phyloP scores from a whole-genome alignment of 1,140 invertebrate species.

The Drosophila baimaii region DNA sequence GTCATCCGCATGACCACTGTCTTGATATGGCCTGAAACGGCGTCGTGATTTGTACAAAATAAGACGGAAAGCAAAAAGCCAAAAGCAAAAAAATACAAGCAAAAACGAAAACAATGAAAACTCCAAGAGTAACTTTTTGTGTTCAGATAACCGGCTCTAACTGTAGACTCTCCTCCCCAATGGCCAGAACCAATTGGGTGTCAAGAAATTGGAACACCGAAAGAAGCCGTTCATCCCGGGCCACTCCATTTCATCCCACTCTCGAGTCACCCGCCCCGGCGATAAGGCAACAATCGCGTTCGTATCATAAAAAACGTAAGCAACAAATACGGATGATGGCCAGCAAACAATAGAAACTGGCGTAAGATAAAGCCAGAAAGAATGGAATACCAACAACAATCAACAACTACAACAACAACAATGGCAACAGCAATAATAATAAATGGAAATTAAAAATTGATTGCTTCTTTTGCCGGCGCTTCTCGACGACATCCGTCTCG shows the following conservation, averaged over 20 bases:
- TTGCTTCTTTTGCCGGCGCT: constrained; percentile 69
- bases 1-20: constrained; percentile 36
- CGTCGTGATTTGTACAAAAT: constrained; percentile 58
- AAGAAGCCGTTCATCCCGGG: constrained; percentile 42
- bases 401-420: constrained; percentile 39
- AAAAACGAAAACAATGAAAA: constrained; percentile 45
- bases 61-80: constrained; percentile 55
- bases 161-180: constrained; percentile 38
- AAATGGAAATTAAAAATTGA: constrained; percentile 74
- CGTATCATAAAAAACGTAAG: constrained; percentile 49
- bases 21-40: constrained; percentile 58
- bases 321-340: constrained; percentile 33
- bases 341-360: constrained; percentile 59
- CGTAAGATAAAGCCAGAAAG: constrained; percentile 38
- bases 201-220: constrained; percentile 50
- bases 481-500: constrained; percentile 52
- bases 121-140: constrained; percentile 41
- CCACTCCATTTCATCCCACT: constrained; percentile 13
- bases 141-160: constrained; percentile 34
- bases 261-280: constrained; percentile 5
- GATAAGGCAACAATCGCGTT: constrained; percentile 39
- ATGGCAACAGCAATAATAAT: constrained; percentile 59
- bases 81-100: constrained; percentile 18
- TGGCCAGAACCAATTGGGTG: constrained; percentile 50
- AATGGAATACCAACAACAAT: constrained; percentile 18